A percentile compares a stretch with the other conserved stretches of the same genome.
phyloP scores from a whole-genome alignment of 2,113 vertebrate species.

The Protomyctophum bolini region DNA sequence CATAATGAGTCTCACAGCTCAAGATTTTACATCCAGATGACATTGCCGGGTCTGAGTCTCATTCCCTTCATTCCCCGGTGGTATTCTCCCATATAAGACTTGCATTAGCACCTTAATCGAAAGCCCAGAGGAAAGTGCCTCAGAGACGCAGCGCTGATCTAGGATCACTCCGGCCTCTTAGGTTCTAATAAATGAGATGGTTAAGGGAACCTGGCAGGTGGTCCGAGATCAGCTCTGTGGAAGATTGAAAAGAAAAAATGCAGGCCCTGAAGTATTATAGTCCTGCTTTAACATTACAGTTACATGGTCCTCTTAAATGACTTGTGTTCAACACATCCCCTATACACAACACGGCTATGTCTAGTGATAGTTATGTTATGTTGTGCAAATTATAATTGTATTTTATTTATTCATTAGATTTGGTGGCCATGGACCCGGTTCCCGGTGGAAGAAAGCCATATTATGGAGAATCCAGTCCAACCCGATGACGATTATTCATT shows the following conservation, averaged over 20 bases:
- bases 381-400: neutral
- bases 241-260: slow-evolving; percentile 47
- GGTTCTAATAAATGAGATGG: slow-evolving; percentile 49
- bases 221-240: slow-evolving; percentile 15
- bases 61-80: neutral
- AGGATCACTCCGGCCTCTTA: slow-evolving; percentile 24
- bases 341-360: slow-evolving; percentile 5
- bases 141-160: slow-evolving; percentile 50
- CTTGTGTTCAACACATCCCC: slow-evolving; percentile 25
- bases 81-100: slow-evolving; percentile 32
- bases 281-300: slow-evolving; percentile 41
- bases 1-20: no score
- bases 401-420: neutral
- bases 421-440: no score
- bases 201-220: slow-evolving; percentile 50
- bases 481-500: no score
- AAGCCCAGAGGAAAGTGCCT: slow-evolving; percentile 19
- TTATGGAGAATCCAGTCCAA: no score
- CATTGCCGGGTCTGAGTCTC: no score
- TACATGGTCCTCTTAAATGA: slow-evolving; percentile 27
- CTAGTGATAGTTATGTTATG: slow-evolving; percentile 4
- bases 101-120: slow-evolving; percentile 26
- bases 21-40: no score
- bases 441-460: no score
- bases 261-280: slow-evolving; percentile 24